phyloP scores from a whole-genome alignment of 2,888 invertebrate species.

The Cylindroiulus punctatus region DNA sequence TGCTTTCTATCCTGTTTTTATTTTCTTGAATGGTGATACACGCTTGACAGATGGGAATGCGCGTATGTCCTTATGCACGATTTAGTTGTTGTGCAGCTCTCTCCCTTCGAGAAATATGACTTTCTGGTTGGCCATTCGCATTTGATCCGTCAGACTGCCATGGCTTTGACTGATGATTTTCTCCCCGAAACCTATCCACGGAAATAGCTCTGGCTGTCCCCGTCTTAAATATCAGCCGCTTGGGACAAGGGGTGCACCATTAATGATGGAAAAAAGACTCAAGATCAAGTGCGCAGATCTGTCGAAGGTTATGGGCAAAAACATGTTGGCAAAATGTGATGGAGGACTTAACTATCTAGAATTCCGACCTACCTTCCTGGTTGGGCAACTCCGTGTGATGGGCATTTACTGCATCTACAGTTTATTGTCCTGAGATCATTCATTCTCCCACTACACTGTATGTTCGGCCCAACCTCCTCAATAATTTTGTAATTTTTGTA shows the following conservation, averaged over 20 bases:
- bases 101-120: slow-evolving; percentile 16
- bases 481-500: no score
- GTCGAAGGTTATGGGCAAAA: slow-evolving; percentile 34
- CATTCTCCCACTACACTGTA: no score
- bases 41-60: slow-evolving; percentile 23
- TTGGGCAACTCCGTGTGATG: neutral
- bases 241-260: neutral
- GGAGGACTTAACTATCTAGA: slow-evolving; percentile 10
- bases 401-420: no score
- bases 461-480: no score
- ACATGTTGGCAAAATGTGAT: slow-evolving; percentile 33
- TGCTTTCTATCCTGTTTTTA: neutral
- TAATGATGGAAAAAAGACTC: slow-evolving; percentile 42
- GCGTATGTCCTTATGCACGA: slow-evolving; percentile 24
- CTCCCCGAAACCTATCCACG: neutral
- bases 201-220: slow-evolving; percentile 38
- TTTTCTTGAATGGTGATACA: neutral
- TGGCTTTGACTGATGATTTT: slow-evolving; percentile 34
- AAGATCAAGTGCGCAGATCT: slow-evolving; percentile 29
- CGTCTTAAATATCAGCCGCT: slow-evolving; percentile 43
- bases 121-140: slow-evolving; percentile 12
- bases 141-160: slow-evolving; percentile 40
- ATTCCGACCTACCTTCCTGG: neutral
- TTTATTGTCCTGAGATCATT: no score
- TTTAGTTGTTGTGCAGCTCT: neutral